Evolutionary conservation across 92 coral and sea anemone genomes (phyloP), one percentile per base, ranked within the genome.

Genomic region (Actinernus sp.): DNA sequence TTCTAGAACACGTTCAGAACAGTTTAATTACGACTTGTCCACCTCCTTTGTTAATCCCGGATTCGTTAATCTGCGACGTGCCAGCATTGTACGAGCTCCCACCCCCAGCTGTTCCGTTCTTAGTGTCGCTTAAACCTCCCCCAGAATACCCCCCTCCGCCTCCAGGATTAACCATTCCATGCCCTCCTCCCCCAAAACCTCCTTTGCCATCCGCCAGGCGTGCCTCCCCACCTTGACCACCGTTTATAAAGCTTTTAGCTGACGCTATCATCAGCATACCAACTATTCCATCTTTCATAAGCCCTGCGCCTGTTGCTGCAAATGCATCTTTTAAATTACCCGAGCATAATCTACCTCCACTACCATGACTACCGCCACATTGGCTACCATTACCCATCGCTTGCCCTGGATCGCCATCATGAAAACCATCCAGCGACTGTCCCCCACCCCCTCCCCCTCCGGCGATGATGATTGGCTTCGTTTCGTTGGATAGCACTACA

Each of bases 401-500:
- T 72, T 86, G 93, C 17, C 98, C 98, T 0, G 96, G 89, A 39
- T 90, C 97, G 14, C 97, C 98, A 65, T 86, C 88, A 18, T 68
- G 68, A 34, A 25, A 37, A 1, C 58, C 65, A n/a, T 4, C 37
- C 46, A 27, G 1, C 5, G 82, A 49, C 31, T 53, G 6, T 0
- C 93, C 96, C 11, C 98, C 97, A 2, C 96, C 98, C 18, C 96
- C 98, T 6, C 96, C 98, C 40, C 98, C 98, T 7, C 97, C 98
- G 9, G 97, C 91, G 72, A 91, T 69, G 9, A 90, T 37, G 25
- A 93, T 62, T 21, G 93, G 88, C 14, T 54, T 37, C 38, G 55
- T 30, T 58, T 73, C 50, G 1, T 21, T 22, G 17, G n/a, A 13
- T 14, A 70, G 51, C 26, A 89, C 57, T 1, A 93, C 93, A 74